Conservation (phyloP, 2,888 invertebrate species). For the Stenodema calcarata region DNA sequence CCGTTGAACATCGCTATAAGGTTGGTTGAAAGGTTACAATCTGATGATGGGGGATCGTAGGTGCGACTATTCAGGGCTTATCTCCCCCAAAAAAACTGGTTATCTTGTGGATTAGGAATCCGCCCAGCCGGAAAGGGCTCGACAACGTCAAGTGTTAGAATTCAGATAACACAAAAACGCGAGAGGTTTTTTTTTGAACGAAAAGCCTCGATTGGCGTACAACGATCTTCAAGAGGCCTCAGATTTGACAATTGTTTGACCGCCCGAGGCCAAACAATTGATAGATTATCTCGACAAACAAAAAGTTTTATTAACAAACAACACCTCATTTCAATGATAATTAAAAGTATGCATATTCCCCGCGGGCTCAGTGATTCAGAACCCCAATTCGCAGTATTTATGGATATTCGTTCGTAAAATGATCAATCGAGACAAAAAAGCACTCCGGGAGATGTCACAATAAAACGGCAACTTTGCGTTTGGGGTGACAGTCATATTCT, state of each 20-base stretch:
- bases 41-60: background rate
- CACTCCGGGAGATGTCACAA: background rate
- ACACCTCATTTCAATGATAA: background rate
- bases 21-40: background rate
- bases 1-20: background rate
- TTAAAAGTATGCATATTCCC: no score
- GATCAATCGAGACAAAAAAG: no score
- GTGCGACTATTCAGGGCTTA: background rate
- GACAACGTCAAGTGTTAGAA: background rate
- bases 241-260: background rate
- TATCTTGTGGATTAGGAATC: background rate
- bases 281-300: background rate
- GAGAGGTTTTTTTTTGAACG: background rate
- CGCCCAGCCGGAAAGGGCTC: background rate
- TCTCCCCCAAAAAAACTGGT: background rate
- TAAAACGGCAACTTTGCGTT: background rate
- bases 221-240: background rate
- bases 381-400: no score
- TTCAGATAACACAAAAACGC: background rate
- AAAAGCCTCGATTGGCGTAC: background rate
- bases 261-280: background rate
- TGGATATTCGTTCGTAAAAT: no score
- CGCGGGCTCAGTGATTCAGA: no score
- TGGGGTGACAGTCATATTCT: background rate
- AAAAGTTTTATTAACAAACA: background rate